A percentile compares a stretch with the other conserved stretches of the same genome.
Evolutionary conservation across 2,113 vertebrate species (phyloP).

Genomic region (Illadopsis cleaveri): DNA sequence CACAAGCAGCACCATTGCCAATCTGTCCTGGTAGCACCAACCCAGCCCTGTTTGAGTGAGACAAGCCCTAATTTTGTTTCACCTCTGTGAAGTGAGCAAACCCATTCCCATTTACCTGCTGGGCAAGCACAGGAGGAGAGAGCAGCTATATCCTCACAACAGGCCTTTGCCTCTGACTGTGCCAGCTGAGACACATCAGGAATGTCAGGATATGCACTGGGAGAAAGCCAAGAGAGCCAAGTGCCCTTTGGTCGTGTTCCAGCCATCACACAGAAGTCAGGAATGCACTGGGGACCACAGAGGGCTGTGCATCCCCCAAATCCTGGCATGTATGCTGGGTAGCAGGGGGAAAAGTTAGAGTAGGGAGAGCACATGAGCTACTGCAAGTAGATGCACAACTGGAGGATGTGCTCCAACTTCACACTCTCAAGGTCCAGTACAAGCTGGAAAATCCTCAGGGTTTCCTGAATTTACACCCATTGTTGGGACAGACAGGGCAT

Average conservation of each 20-base stretch:
- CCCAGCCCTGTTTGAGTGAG: not conserved
- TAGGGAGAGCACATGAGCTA: not conserved
- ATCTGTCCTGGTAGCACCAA: not conserved
- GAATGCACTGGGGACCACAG: fast-evolving
- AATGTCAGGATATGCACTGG: fast-evolving
- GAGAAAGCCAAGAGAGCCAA: not conserved
- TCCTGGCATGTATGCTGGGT: not conserved
- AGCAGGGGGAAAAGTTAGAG: not conserved
- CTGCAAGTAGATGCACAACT: not conserved
- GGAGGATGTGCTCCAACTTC: not conserved
- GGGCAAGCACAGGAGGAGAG: not conserved
- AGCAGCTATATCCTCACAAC: not conserved
- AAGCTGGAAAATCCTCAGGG: not conserved
- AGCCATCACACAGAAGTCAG: not conserved
- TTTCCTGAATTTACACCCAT: not conserved
- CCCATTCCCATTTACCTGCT: not conserved
- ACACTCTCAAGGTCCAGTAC: not conserved
- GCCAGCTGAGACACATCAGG: not conserved
- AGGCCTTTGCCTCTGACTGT: not conserved
- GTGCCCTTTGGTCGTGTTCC: not conserved
- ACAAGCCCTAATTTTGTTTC: not conserved
- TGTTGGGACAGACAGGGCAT: not conserved
- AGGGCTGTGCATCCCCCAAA: not conserved
- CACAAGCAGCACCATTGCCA: fast-evolving
- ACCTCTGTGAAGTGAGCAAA: not conserved